Evolutionary conservation across 2,113 vertebrate species (phyloP).

Genomic region (Psammodynastes pulverulentus): DNA sequence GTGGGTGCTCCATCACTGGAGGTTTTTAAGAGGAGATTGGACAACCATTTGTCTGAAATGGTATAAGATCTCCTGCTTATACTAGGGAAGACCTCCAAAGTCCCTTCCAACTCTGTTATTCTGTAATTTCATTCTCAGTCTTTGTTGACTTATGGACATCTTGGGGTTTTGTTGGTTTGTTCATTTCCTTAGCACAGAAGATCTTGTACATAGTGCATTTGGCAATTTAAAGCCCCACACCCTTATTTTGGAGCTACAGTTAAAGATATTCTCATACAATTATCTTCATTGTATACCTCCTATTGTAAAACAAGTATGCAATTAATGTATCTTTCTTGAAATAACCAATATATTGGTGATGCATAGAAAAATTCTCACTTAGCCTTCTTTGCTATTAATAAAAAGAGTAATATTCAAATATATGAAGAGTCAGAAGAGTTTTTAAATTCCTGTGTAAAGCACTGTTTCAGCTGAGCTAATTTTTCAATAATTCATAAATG

Average conservation of each 20-base stretch:
- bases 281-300: too few species aligned
- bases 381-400: not conserved
- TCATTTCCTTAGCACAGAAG: not conserved
- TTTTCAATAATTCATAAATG: not conserved
- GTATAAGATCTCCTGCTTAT: too few species aligned
- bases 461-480: not conserved
- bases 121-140: not conserved
- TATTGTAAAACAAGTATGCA: not conserved
- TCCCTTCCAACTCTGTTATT: too few species aligned
- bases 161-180: not conserved
- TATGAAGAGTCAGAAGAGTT: not conserved
- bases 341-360: not conserved
- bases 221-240: slow-evolving; percentile 9
- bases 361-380: not conserved
- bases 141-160: not conserved
- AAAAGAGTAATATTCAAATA: not conserved
- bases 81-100: too few species aligned
- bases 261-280: not conserved
- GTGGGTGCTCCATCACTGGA: too few species aligned
- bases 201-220: not conserved
- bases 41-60: too few species aligned
- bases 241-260: not conserved
- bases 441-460: not conserved
- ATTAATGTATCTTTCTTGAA: not conserved
- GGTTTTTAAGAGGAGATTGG: too few species aligned